phyloP scores from a whole-genome alignment of 2,797 vertebrate genomes.

The Thunnus albacares region DNA sequence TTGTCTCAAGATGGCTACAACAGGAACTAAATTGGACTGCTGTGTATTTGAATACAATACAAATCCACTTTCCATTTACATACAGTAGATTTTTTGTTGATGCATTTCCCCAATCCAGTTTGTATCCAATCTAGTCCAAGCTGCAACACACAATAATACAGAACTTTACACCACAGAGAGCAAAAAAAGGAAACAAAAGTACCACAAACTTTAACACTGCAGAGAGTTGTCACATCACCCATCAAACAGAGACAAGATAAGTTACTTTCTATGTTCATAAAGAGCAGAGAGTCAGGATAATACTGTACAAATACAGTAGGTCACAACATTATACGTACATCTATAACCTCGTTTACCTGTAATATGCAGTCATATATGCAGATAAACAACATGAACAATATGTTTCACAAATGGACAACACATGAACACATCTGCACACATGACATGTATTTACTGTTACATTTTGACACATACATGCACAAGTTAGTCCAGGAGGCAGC shows the following conservation, averaged over 20 bases:
- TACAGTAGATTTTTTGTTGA: not conserved
- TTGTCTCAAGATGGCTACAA: not conserved
- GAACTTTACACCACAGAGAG: not conserved
- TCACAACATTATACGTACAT: not conserved
- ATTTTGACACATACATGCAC: not conserved
- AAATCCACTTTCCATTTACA: not conserved
- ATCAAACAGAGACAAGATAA: not conserved
- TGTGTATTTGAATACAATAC: not conserved
- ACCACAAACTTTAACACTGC: not conserved
- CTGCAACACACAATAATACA: not conserved
- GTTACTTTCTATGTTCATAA: not conserved
- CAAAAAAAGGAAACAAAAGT: not conserved
- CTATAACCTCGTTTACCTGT: not conserved
- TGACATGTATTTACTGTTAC: slow-evolving; percentile 16
- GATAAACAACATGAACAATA: slow-evolving; percentile 2
- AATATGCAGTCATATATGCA: not conserved
- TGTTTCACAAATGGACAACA: not conserved
- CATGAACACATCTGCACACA: not conserved
- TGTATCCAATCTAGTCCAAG: not conserved
- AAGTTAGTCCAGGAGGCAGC: slow-evolving; percentile 56
- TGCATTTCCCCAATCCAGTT: not conserved
- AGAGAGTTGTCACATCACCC: not conserved
- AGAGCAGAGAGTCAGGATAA: not conserved
- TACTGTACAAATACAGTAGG: not conserved
- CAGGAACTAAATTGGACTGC: not conserved